Base-by-base conservation (phyloP, 2,113 vertebrate genomes). In the Cervus canadensis region DNA sequence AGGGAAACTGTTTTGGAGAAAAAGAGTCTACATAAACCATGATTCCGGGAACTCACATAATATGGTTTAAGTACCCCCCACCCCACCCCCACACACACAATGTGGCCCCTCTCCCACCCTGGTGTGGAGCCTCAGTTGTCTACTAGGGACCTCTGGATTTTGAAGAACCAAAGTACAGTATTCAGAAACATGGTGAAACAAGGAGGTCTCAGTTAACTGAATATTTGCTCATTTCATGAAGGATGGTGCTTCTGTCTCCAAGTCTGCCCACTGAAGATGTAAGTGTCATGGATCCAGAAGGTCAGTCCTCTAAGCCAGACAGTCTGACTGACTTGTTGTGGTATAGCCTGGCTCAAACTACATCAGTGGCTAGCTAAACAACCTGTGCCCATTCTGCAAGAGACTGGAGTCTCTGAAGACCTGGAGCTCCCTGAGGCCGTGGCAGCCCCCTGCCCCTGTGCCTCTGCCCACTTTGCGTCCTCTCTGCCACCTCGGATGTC, bases 371-470 rank as follows among this genome's bases (percentile, higher is more conserved):
- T n/a, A 43, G 50, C 1, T n/a, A 43, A 36, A 57, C 7, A 7
- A 2, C 62, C 50, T 12, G 10, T 56, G 30, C 4, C 36, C 19
- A 1, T 12, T 36, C 74, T 15, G 62, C 78, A 36, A 6, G 26
- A 16, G 56, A 15, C 6, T 6, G 16, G 52, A 54, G 1, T 54
- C 45, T 57, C 15, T 0, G 15, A n/a, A 17, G 21, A 89, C 9
- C 2, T 60, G n/a, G 17, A 3, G 17, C 60, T 86, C 14, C 40
- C 40, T 5, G 25, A 21, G 52, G 50, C 57, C 15, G 19, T 56
- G 26, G 26, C 36, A 26, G 10, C 0, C 5, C 6, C 28, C 48
- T 0, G 0, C 12, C 52, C 28, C 5, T 0, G 16, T 5, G 8
- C 26, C 57, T 45, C 3, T 25, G 25, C 28, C 71, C 0, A 0